Evolutionary conservation across 2,797 vertebrate genomes (phyloP).

Genomic region (Hafferia zeledoni): DNA sequence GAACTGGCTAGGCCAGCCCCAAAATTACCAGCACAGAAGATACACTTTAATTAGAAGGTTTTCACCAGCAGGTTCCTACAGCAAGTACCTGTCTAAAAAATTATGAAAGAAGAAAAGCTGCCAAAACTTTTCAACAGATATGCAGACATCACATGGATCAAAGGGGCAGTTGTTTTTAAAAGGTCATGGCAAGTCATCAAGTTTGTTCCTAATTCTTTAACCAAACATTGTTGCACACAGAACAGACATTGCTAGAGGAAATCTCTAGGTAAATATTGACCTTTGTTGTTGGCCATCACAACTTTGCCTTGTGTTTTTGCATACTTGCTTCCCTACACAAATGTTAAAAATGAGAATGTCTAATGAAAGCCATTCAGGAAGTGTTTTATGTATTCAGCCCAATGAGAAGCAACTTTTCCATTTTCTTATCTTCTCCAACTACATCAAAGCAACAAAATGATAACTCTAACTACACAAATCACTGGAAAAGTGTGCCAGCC

Average conservation of each 20-base stretch:
- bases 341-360: not conserved
- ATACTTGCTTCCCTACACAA: not conserved
- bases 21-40: slow-evolving; percentile 7
- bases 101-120: not conserved
- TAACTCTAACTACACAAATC: not conserved
- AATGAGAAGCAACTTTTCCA: not conserved
- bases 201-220: not conserved
- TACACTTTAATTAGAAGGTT: not conserved
- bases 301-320: not conserved
- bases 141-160: not conserved
- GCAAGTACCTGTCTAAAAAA: not conserved
- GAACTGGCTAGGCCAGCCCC: not conserved
- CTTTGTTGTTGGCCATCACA: not conserved
- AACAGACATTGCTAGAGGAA: not conserved
- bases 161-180: not conserved
- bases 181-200: not conserved
- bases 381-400: not conserved
- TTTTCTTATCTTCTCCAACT: not conserved
- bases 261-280: not conserved
- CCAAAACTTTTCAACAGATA: not conserved
- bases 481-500: not conserved
- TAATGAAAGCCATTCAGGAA: not conserved
- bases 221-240: not conserved
- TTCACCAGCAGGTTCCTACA: not conserved
- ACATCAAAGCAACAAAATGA: not conserved